Percentiles rank a stretch among this genome's conserved stretches.
These are phyloP conservation scores for Ciconia maguari DNA, from an alignment of 2,113 vertebrate species.

Conservation along the genomic window DNA sequence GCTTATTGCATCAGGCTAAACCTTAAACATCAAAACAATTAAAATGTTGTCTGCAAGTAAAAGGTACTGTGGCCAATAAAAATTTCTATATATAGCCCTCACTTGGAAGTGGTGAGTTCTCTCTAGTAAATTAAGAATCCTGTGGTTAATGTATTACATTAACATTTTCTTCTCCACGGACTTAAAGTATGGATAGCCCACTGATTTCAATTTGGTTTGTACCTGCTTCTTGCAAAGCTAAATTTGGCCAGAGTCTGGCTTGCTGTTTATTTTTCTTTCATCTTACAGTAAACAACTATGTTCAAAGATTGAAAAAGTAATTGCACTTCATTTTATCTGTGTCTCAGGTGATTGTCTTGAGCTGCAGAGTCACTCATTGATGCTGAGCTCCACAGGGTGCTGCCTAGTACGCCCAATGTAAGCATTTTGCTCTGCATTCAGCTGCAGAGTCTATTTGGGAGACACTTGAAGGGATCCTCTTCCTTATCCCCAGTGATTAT, in stretches of 20 bases:
- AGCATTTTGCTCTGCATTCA: neutral
- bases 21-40: neutral
- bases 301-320: neutral
- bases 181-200: neutral
- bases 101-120: neutral
- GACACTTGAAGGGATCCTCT: neutral
- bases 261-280: neutral
- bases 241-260: neutral
- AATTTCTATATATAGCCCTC: neutral
- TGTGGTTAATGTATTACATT: neutral
- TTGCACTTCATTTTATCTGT: neutral
- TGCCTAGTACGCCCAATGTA: neutral
- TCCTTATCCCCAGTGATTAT: neutral
- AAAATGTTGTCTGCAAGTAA: neutral
- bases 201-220: conserved; percentile 8
- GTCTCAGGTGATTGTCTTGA: neutral
- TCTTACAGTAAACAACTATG: neutral
- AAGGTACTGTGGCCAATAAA: neutral
- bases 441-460: neutral
- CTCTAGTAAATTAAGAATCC: neutral
- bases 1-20: neutral
- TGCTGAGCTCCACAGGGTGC: neutral
- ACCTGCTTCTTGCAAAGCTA: neutral
- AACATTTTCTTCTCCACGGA: neutral
- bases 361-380: neutral